Base-by-base conservation (phyloP, 92 coral and sea anemone species). In the Diadumene lineata region DNA sequence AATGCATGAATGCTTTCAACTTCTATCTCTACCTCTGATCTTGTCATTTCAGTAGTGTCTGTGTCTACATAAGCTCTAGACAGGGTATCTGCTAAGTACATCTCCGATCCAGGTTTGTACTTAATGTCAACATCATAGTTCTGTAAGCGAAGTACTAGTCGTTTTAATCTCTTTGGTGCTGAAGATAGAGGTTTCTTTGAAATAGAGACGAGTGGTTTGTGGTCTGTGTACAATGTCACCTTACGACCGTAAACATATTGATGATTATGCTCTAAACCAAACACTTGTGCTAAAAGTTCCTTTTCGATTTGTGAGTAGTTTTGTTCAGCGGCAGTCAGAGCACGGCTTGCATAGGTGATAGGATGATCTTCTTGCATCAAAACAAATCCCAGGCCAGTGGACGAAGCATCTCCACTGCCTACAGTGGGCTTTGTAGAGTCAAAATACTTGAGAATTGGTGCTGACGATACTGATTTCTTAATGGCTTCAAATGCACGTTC, bases 301-400 rank as follows among this genome's bases (percentile, higher is more conserved):
- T 86, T 86, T 73, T 84, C 88, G 22, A 79, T 79, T 60, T 87
- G 87, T 0, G 79, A 82, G 63, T 87, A 87, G 26, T 79, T 55
- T 11, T 69, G 38, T 56, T 83, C 86, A 8, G 83, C 76, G 26
- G 70, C 31, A 1, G 92, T 87, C 1, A 83, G 79, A 4, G 88
- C 91, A 28, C 82, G 63, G 64, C 85, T 78, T 61, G 88, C 92
- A 43, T 50, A 83, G 61, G 82, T 50, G 10, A 77, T 26, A 22
- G 82, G 82, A 2, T 77, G 82, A 50, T 31, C 82, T 0, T 77
- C 34, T 33, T 77, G 82, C 31, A 64, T 77, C 24, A 77, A 48
- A 10, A 34, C 51, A n/a, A 77, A 77, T 44, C 76, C 74, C 17
- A 77, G 17, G 28, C 66, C 82, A 11, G 55, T 33, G 22, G 82